Base-by-base conservation (phyloP, 1,140 invertebrate species). In the Caenorhabditis elegans region DNA sequence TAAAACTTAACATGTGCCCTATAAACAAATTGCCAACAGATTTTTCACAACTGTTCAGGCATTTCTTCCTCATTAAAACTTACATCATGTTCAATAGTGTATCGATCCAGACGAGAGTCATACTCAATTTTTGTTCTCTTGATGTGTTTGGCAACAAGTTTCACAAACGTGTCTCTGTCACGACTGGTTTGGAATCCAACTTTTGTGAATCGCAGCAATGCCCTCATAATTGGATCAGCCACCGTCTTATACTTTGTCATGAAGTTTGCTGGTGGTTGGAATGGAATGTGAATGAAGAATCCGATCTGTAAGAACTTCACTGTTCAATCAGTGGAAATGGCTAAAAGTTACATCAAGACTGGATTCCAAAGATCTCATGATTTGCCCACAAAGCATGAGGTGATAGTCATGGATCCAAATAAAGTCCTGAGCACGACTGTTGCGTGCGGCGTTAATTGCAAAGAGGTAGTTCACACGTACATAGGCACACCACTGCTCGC, bases 221-320 rank as follows among this genome's bases (percentile, higher is more conserved):
- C 88, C 10, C 88, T 78, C 24, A 89, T 76, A 76, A 89, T 89
- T 2, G 88, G 87, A n/a, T 88, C 88, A n/a, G 86, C 88, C 36
- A 85, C 84, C 26, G 89, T 83, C 19, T 82, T 55, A 43, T 89
- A 89, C 51, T 88, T 89, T 10, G 87, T 89, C 65, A 89, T 88
- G 78, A 90, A 89, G 78, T 89, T 84, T 15, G 85, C 86, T 24
- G 88, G 89, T 46, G 88, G 88, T 78, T 89, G 78, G 85, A 90
- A 90, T n/a, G 89, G 89, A 81, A 89, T 89, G 78, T 89, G 88
- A 36, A 90, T 60, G 70, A 89, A 89, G 81, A 89, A 90, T 22
- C 88, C 88, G 43, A 89, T 75, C 82, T 83, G 26, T 70, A 51
- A 15, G 6, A 34, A 24, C 5, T 13, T 82, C 3, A 15, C 8